Evolutionary conservation across 2,888 invertebrate species (phyloP).

Genomic region (Acrocera orbiculus): DNA sequence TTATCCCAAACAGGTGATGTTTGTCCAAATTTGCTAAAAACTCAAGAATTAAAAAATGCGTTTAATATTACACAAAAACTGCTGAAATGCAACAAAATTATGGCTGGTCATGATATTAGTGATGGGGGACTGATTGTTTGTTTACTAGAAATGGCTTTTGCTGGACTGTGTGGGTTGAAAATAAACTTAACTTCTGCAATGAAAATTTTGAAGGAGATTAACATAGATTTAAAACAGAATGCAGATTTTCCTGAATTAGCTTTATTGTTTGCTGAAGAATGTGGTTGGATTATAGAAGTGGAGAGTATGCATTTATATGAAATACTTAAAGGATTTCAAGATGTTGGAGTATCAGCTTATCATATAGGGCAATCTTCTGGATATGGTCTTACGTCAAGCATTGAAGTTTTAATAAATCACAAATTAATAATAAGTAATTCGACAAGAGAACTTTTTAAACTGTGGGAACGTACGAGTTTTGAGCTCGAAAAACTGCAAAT

Average conservation of each 20-base stretch:
- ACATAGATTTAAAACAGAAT: constrained; percentile 12
- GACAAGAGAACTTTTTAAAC: constrained; percentile 50
- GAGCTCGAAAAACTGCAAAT: constrained; percentile 73
- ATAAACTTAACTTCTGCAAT: constrained; percentile 40
- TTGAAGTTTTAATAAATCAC: constrained; percentile 16
- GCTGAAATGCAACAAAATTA: constrained; percentile 37
- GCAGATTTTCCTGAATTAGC: constrained; percentile 35
- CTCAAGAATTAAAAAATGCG: constrained; percentile 46
- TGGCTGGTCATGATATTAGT: constrained; percentile 88
- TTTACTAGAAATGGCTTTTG: constrained; percentile 90
- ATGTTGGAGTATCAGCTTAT: constrained; percentile 42
- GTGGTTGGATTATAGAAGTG: constrained; percentile 71
- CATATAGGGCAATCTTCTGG: constrained; percentile 48
- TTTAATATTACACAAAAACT: constrained; percentile 73
- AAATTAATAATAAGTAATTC: constrained; percentile 37
- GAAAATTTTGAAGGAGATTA: too few relatives aligned
- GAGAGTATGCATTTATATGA: constrained; percentile 35
- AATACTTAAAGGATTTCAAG: constrained; percentile 43
- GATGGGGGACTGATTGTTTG: constrained; percentile 90
- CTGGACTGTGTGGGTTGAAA: constrained; percentile 64
- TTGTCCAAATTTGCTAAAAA: constrained; percentile 63
- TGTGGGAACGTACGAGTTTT: constrained; percentile 95
- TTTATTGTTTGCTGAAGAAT: constrained; percentile 68
- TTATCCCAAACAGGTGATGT: constrained; percentile 66
- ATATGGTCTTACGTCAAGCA: constrained; percentile 40